phyloP scores from a whole-genome alignment of 2,113 vertebrate species.

The Archilochus colubris region DNA sequence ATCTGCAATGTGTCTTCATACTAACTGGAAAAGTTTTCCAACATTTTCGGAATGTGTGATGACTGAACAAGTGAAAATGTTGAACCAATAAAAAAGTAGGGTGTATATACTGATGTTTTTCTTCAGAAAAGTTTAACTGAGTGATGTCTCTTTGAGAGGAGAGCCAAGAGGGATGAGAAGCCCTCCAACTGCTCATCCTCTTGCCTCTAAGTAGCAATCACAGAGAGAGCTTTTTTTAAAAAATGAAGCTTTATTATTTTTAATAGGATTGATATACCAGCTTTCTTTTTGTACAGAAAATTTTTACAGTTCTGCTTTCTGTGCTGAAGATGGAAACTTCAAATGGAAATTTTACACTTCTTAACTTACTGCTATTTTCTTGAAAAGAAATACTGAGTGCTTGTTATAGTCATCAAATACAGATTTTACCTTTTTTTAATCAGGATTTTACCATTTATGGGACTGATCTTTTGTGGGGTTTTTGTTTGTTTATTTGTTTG shows the following conservation, averaged over 20 bases:
- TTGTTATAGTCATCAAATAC: neutral
- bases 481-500: neutral
- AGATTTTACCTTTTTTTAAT: neutral
- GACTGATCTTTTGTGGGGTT: accelerated
- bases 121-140: neutral
- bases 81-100: neutral
- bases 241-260: neutral
- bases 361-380: neutral
- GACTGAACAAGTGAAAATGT: neutral
- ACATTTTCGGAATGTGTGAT: neutral
- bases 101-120: neutral
- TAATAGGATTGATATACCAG: neutral
- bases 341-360: neutral
- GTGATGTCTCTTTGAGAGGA: neutral
- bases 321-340: neutral
- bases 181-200: neutral
- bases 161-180: neutral
- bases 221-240: neutral
- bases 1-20: neutral
- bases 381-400: neutral
- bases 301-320: neutral
- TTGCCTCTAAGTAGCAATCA: neutral
- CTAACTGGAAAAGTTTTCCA: neutral
- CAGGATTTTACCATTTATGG: neutral
- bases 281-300: neutral